Conservation (phyloP, 2,113 vertebrate genomes). For the Malurus alboscapulatus region DNA sequence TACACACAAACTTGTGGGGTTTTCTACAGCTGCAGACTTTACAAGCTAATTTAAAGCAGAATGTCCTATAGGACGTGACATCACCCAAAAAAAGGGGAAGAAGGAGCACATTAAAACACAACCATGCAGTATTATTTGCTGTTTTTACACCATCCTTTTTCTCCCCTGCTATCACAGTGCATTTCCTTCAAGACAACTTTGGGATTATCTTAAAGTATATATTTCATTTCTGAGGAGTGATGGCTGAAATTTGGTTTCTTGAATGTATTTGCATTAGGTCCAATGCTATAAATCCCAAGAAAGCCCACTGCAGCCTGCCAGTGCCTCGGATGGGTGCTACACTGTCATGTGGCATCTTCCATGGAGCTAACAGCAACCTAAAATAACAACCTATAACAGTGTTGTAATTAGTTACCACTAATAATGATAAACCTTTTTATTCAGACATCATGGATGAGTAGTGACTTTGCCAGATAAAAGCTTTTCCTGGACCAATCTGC, state of each 20-base stretch:
- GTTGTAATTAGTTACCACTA: background rate
- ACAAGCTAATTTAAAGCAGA: background rate
- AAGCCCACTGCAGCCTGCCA: background rate
- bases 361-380: background rate
- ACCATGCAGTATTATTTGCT: background rate
- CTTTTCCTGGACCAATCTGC: background rate
- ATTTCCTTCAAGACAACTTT: background rate
- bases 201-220: background rate
- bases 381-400: background rate
- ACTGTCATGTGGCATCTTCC: background rate
- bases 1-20: fast-evolving
- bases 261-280: background rate
- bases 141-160: background rate
- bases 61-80: background rate
- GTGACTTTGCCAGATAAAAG: background rate
- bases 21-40: background rate
- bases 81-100: background rate
- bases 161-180: background rate
- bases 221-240: background rate
- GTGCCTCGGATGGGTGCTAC: background rate
- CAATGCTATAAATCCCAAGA: background rate
- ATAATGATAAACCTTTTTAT: background rate
- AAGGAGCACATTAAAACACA: background rate
- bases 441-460: background rate
- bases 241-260: background rate